These are phyloP conservation scores for Philonicus albiceps DNA, from an alignment of 2,888 invertebrate species.

Conservation along the genomic window DNA sequence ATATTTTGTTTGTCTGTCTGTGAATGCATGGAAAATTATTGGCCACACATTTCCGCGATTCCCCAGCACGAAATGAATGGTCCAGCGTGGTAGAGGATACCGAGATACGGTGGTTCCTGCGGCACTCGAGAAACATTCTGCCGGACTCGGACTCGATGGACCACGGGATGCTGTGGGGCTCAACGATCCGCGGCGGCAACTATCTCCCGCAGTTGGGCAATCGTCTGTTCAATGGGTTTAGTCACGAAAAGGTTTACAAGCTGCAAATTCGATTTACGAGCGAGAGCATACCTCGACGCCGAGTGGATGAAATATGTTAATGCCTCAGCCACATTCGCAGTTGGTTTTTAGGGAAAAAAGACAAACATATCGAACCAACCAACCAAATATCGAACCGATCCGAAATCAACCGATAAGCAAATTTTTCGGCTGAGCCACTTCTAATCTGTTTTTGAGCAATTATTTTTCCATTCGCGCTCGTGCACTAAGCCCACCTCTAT, in stretches of 20 bases:
- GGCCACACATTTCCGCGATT: conserved; percentile 41
- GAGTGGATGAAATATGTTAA: not conserved
- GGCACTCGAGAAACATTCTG: not conserved
- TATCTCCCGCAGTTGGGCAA: not conserved
- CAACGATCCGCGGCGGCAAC: not conserved
- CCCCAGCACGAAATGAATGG: conserved; percentile 2
- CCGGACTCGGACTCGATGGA: not conserved
- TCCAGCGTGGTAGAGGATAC: not conserved
- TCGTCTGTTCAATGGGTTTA: conserved; percentile 38
- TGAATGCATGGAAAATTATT: conserved; percentile 30
- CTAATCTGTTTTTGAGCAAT: not conserved
- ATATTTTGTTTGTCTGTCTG: conserved; percentile 11
- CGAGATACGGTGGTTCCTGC: not conserved
- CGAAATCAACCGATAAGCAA: not conserved
- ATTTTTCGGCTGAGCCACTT: not conserved
- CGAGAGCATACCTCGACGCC: not conserved
- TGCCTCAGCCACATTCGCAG: not conserved
- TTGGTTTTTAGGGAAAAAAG: not conserved
- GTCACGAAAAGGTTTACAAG: conserved; percentile 45
- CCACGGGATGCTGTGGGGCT: not conserved
- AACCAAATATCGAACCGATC: not conserved
- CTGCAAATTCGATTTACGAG: conserved; percentile 47
- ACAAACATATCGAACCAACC: not conserved
- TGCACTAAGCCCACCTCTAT: not conserved
- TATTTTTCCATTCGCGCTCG: not conserved